Conservation (phyloP, 1,140 invertebrate genomes). For the Drosophila ironensis region DNA sequence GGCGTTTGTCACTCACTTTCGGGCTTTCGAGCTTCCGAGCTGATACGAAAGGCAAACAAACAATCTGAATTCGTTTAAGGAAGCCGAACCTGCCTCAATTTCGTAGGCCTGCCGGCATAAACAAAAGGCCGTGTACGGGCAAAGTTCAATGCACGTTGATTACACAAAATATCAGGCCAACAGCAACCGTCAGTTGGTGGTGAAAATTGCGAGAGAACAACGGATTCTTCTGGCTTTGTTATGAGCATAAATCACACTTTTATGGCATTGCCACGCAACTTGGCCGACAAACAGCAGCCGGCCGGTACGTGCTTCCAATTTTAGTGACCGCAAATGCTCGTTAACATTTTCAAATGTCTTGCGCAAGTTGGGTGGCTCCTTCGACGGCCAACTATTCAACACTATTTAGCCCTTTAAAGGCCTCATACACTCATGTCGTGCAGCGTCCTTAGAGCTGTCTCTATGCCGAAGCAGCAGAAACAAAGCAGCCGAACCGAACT, state of each 20-base stretch:
- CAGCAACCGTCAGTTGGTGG: constrained; percentile 13
- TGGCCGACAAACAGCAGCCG: constrained; percentile 15
- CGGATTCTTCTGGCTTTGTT: constrained; percentile 47
- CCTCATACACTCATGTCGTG: constrained; percentile 25
- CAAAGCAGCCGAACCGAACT: constrained; percentile 11
- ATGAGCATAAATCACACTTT: constrained; percentile 63
- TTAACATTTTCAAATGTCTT: constrained; percentile 42
- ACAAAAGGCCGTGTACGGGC: constrained; percentile 20
- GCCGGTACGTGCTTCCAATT: constrained; percentile 47
- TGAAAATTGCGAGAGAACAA: constrained; percentile 11
- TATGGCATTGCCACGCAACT: constrained; percentile 49
- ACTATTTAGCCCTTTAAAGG: not conserved
- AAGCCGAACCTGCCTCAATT: constrained; percentile 69
- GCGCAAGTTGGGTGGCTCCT: constrained; percentile 38
- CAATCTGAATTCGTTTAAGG: constrained; percentile 19
- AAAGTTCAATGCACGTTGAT: constrained; percentile 70
- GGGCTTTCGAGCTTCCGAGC: too few species aligned
- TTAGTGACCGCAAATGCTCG: constrained; percentile 27
- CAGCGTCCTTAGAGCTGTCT: constrained; percentile 33
- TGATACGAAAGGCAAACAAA: constrained; percentile 37
- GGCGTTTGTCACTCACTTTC: not conserved
- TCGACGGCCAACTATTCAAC: not conserved
- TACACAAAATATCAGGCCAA: constrained; percentile 60
- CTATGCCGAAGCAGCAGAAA: constrained; percentile 8
- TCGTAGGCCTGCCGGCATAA: constrained; percentile 20